These are phyloP conservation scores for Vombatus ursinus DNA, from an alignment of 2,113 vertebrate genomes.

Conservation along the genomic window DNA sequence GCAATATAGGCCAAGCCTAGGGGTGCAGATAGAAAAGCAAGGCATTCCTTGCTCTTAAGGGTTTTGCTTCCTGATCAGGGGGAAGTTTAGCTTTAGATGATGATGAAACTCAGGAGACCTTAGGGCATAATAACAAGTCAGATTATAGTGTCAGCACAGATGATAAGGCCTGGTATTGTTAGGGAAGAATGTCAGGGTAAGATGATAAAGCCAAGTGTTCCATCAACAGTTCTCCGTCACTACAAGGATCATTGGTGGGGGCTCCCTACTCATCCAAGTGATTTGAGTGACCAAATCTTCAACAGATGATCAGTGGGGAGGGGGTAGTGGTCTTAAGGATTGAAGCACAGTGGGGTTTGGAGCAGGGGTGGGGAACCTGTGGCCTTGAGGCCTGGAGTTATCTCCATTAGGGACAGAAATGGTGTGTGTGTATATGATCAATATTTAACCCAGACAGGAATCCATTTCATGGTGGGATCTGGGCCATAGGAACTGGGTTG, in stretches of 20 bases:
- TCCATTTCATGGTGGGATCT: not conserved
- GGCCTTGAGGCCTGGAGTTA: not conserved
- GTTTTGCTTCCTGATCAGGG: not conserved
- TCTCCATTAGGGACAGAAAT: not conserved
- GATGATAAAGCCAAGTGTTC: not conserved
- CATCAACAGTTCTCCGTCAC: not conserved
- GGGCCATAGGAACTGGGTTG: not conserved
- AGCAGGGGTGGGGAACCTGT: too few species aligned
- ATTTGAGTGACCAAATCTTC: not conserved
- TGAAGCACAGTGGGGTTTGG: not conserved
- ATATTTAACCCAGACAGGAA: not conserved
- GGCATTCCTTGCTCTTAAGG: not conserved
- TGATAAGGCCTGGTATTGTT: not conserved
- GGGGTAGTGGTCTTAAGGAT: not conserved
- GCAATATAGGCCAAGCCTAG: not conserved
- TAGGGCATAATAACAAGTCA: not conserved
- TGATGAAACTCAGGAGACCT: not conserved
- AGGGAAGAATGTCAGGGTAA: not conserved
- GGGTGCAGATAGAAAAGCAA: not conserved
- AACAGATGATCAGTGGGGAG: not conserved
- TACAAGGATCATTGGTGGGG: not conserved
- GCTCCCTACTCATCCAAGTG: not conserved
- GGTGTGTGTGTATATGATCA: not conserved
- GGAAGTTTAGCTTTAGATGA: not conserved
- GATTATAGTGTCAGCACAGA: not conserved